Base-by-base conservation (phyloP, 23 tunicate species). In the Clavelina lepadiformis region DNA sequence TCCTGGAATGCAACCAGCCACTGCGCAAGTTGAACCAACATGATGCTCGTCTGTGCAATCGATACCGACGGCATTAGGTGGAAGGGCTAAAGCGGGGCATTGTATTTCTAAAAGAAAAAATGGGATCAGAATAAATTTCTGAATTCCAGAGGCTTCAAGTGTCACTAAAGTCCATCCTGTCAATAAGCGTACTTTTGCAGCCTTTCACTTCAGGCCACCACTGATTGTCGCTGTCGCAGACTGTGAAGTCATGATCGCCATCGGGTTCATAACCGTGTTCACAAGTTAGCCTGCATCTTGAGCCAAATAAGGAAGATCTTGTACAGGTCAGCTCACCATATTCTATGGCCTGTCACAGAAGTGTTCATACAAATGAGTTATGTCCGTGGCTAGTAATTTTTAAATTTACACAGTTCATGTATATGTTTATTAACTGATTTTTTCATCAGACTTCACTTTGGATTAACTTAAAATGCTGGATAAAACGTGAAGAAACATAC, bases 181-280 rank as follows among this genome's bases (percentile, higher is more conserved):
- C n/a, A n/a, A 21, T 30, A 50, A 76, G 67, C 77, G 62, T 54
- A 86, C 95, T 72, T 64, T 79, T 31, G 44, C 95, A 86, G 8
- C 51, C 5, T 13, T 65, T 71, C 6, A 86, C 33, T 18, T 32
- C 31, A 28, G 86, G 95, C 69, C 95, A 85, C 95, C 95, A 86
- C 58, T 65, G 51, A 11, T 54, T 67, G 28, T 72, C 58, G 30
- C 57, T 32, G 20, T 56, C 63, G 51, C 95, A 86, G 23, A 18
- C 46, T 1, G 75, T 52, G 22, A 2, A 53, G 3, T 34, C 31
- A 5, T 71, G 51, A 6, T 65, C 75, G 1, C 61, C 73, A 31
- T 27, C 31, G 3, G 65, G 60, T 65, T 72, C 61, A 52, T 62
- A 86, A 20, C 95, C 95, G 28, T 15, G 15, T n/a, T 77, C 58